Percentiles rank a stretch among this genome's conserved stretches.
phyloP scores from a whole-genome alignment of 2,888 invertebrate species.

The Brachyptera risi region DNA sequence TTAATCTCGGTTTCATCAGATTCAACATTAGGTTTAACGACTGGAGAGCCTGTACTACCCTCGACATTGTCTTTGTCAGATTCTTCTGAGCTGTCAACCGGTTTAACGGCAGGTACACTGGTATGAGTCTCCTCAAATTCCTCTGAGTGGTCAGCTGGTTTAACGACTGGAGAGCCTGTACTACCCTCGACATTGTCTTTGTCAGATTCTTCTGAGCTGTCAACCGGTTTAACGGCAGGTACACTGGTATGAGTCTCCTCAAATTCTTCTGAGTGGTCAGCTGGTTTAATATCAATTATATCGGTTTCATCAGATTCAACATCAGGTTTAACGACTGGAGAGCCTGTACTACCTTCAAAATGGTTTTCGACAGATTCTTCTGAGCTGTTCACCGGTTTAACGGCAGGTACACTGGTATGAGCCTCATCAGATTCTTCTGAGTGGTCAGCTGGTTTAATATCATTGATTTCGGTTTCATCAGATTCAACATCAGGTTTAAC shows the following conservation, averaged over 20 bases:
- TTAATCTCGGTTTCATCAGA: background rate
- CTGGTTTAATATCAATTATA: conserved; percentile 25
- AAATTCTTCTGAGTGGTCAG: no score
- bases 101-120: no score
- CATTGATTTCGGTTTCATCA: conserved; percentile 31
- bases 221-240: conserved; percentile 28
- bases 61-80: no score
- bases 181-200: no score
- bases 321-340: background rate
- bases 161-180: no score
- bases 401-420: background rate
- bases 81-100: no score
- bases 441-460: background rate
- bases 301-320: background rate
- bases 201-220: conserved; percentile 21
- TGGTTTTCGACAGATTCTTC: background rate
- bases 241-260: background rate
- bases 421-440: conserved; percentile 16
- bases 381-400: no score
- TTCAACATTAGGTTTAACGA: background rate
- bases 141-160: no score
- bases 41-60: background rate
- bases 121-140: no score
- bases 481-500: conserved; percentile 7
- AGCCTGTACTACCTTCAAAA: background rate